Evolutionary conservation across 2,797 vertebrate genomes (phyloP).

Genomic region (Oreonectes daqikongensis): DNA sequence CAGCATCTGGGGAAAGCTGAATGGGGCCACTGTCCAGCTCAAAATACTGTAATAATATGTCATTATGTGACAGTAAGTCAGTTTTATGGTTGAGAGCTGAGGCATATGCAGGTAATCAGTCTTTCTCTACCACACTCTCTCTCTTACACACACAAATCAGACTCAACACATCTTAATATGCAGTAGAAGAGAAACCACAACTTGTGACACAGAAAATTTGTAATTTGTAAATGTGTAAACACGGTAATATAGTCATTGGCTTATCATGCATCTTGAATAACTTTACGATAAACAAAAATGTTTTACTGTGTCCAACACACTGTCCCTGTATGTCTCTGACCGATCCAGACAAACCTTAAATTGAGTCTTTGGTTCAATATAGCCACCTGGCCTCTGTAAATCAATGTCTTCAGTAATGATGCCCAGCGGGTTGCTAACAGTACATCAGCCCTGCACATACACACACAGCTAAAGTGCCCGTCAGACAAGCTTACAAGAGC

Average conservation of each 20-base stretch:
- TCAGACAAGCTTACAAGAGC: slow-evolving; percentile 16
- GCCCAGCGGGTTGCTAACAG: slow-evolving; percentile 21
- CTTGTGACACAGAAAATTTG: no score
- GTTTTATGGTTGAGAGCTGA: not conserved
- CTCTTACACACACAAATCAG: not conserved
- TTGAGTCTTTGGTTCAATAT: not conserved
- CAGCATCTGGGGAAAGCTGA: slow-evolving; percentile 1
- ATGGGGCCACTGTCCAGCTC: not conserved
- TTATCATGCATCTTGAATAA: not conserved
- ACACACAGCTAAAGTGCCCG: slow-evolving; percentile 17
- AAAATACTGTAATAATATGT: slow-evolving; percentile 1
- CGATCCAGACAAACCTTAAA: slow-evolving; percentile 6
- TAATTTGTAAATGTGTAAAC: not conserved
- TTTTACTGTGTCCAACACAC: not conserved
- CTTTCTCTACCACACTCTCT: not conserved
- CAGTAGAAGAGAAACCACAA: not conserved
- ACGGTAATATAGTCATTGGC: not conserved
- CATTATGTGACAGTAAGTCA: slow-evolving; percentile 4
- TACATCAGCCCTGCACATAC: not conserved
- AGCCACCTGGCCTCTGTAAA: slow-evolving; percentile 12
- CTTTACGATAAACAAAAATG: not conserved
- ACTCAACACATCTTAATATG: not conserved
- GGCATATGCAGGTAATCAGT: not conserved
- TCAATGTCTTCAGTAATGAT: slow-evolving; percentile 13
- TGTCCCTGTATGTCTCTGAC: not conserved